These are phyloP conservation scores for Cliona cf. orientalis DNA, from an alignment of 37 sponge, comb jelly and placozoan species.

Conservation along the genomic window DNA sequence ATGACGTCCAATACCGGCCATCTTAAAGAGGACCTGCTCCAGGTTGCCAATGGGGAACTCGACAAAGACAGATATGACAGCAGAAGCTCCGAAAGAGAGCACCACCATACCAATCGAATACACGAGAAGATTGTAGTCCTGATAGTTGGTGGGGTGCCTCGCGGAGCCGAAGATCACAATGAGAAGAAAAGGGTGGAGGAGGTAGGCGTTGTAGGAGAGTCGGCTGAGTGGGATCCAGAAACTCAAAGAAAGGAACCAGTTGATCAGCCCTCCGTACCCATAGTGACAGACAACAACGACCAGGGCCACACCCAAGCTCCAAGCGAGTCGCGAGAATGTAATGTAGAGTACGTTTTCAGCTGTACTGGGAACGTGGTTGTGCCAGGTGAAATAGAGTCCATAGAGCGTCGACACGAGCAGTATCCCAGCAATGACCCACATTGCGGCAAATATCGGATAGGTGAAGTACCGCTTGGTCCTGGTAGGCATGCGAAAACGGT, in stretches of 20 bases:
- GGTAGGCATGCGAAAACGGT: slow-evolving; percentile 32
- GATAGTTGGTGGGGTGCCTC: slow-evolving; percentile 36
- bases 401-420: slow-evolving; percentile 42
- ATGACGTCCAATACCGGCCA: slow-evolving; percentile 28
- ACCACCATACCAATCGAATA: slow-evolving; percentile 43
- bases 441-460: not conserved
- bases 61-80: slow-evolving; percentile 48
- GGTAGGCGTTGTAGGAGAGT: slow-evolving; percentile 84
- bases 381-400: slow-evolving; percentile 60
- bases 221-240: slow-evolving; percentile 90
- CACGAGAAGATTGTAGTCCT: slow-evolving; percentile 37
- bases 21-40: slow-evolving; percentile 64
- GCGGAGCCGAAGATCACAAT: slow-evolving; percentile 14
- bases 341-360: slow-evolving; percentile 74
- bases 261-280: slow-evolving; percentile 79
- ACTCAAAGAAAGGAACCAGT: slow-evolving; percentile 75
- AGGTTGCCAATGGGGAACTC: slow-evolving; percentile 80
- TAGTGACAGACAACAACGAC: slow-evolving; percentile 76
- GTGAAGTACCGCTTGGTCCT: slow-evolving; percentile 13
- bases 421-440: slow-evolving; percentile 42
- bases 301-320: slow-evolving; percentile 70
- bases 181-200: slow-evolving; percentile 82
- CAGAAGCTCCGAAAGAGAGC: slow-evolving; percentile 72
- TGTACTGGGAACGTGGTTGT: slow-evolving; percentile 45
- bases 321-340: slow-evolving; percentile 59